These are phyloP conservation scores for Phataginus tricuspis DNA, from an alignment of 2,797 vertebrate genomes.

Conservation along the genomic window DNA sequence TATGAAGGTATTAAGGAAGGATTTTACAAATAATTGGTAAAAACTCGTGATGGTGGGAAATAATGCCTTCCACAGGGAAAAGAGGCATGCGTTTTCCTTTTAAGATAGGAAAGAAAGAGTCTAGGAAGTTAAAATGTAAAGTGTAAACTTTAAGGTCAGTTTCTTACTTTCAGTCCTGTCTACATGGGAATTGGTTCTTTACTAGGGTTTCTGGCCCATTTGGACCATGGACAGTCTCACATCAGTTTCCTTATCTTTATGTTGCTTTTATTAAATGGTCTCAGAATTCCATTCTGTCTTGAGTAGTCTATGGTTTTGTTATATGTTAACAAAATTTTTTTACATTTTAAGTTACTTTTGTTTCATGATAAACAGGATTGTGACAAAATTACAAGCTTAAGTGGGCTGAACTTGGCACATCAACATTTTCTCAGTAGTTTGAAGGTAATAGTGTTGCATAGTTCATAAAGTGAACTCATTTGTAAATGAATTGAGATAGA, in stretches of 20 bases:
- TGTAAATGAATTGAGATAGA: not conserved
- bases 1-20: not conserved
- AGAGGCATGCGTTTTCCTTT: not conserved
- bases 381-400: constrained; percentile 48
- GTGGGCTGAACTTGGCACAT: not conserved
- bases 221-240: not conserved
- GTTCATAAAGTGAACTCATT: not conserved
- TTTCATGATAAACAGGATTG: not conserved
- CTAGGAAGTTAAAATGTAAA: not conserved
- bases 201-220: not conserved
- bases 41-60: not conserved
- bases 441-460: not conserved
- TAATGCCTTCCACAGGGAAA: not conserved
- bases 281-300: not conserved
- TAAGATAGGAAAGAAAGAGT: not conserved
- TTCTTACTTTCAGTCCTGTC: not conserved
- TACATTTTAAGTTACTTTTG: not conserved
- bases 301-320: not conserved
- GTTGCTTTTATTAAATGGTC: constrained; percentile 16
- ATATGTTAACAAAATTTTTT: not conserved
- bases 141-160: not conserved
- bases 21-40: constrained; percentile 8
- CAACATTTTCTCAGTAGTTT: not conserved
- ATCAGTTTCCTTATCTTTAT: not conserved
- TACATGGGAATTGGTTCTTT: not conserved